Evolutionary conservation across 2,797 vertebrate genomes (phyloP), one percentile per base, ranked within the genome.

Genomic region (Hozukius guyotensis): DNA sequence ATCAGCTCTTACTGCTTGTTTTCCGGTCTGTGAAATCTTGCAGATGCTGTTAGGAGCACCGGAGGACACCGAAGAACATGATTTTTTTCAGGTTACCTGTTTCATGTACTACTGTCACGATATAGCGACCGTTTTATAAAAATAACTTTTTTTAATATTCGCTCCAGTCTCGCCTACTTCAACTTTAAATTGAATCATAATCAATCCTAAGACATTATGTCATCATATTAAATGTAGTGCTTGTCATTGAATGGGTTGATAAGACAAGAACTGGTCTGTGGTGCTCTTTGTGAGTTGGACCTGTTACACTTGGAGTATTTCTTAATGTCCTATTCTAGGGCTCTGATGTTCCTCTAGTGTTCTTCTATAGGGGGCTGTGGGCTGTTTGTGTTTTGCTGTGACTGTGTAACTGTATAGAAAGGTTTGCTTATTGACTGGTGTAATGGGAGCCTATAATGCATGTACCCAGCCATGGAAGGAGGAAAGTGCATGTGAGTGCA

Each of bases 401-500:
- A 25, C 68, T 53, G 22, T 77, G 73, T 56, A 32, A 79, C 55
- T 63, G 18, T 67, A 83, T 56, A 63, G 46, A 79, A 38, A 52
- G 56, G 2, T 46, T 13, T 77, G 13, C 56, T 29, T 83, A 78
- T 83, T 71, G 82, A 78, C 66, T 32, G 72, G 25, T 86, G 76
- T 86, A 86, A 83, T 36, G 14, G 74, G 76, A 85, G 73, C 72
- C 53, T 82, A 6, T 14, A 36, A 77, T 61, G 59, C 70, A 81
- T 72, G 63, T 38, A 24, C 11, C 5, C 59, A 52, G 24, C 59
- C 22, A 64, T 49, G 46, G 29, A 10, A 2, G 73, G n/a, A 65
- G 24, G 8, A 25, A 29, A 13, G 53, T 59, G 42, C 8, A 1
- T 31, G 8, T 42, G 57, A 36, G 61, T 6, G 7, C 12, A 67